Evolutionary conservation across 2,888 invertebrate genomes (phyloP).

Genomic region (Napeogenes inachia): DNA sequence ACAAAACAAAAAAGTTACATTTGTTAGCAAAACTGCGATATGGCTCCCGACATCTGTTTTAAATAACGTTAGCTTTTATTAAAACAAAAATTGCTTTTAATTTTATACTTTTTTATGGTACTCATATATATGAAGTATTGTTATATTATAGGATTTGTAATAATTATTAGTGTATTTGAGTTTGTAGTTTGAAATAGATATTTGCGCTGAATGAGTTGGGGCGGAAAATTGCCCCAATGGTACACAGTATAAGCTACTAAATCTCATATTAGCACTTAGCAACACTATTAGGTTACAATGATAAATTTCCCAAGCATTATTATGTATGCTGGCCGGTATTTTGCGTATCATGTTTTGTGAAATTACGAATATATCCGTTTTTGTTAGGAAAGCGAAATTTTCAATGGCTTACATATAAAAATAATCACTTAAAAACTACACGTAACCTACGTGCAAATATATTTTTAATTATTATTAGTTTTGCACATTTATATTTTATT

Average conservation of each 20-base stretch:
- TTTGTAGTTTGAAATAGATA: background rate
- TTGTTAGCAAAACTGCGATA: constrained; percentile 4
- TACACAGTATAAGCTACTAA: constrained; percentile 16
- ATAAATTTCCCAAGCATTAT: constrained; percentile 19
- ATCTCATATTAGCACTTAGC: constrained; percentile 23
- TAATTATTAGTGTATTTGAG: background rate
- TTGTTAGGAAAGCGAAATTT: background rate
- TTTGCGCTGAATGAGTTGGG: constrained; percentile 5
- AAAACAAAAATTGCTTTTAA: background rate
- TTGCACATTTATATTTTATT: too few species aligned
- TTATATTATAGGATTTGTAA: constrained; percentile 4
- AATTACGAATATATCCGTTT: background rate
- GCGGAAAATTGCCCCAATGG: constrained; percentile 19
- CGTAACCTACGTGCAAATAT: too few species aligned
- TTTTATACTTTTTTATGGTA: background rate
- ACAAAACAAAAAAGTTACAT: constrained; percentile 4
- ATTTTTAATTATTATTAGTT: too few species aligned
- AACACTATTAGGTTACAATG: constrained; percentile 17
- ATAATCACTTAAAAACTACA: too few species aligned
- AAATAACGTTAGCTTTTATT: background rate
- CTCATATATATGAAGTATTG: constrained; percentile 3
- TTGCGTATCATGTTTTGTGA: constrained; percentile 12
- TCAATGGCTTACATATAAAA: background rate
- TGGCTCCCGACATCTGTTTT: constrained; percentile 1
- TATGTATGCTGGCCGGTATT: constrained; percentile 15